Percentiles rank a stretch among this genome's conserved stretches.
These are phyloP conservation scores for Phengaris arion DNA, from an alignment of 2,888 invertebrate genomes.

Conservation along the genomic window DNA sequence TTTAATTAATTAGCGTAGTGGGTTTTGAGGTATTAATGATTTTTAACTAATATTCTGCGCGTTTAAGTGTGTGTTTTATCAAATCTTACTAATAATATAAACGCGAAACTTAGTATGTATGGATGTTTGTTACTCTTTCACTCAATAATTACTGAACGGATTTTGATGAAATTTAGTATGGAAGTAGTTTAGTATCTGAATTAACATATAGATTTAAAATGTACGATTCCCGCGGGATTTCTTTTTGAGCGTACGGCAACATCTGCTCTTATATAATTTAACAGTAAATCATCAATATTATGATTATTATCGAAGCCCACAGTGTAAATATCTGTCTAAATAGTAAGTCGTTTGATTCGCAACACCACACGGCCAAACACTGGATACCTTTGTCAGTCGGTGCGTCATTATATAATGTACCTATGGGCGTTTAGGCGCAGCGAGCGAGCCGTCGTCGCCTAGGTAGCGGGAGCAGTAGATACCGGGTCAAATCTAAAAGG, in stretches of 20 bases:
- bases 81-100: too few relatives aligned
- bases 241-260: too few relatives aligned
- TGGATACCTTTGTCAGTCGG: constrained; percentile 37
- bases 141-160: too few relatives aligned
- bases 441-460: constrained; percentile 34
- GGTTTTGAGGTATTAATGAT: background rate
- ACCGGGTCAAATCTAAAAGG: constrained; percentile 60
- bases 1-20: constrained; percentile 13
- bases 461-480: constrained; percentile 39
- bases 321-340: background rate
- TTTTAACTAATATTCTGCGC: background rate
- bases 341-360: background rate
- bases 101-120: too few relatives aligned
- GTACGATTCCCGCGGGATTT: too few relatives aligned
- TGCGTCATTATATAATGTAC: constrained; percentile 44
- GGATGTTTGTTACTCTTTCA: too few relatives aligned
- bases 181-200: too few relatives aligned
- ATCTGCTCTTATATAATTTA: too few relatives aligned
- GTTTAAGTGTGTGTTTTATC: too few relatives aligned
- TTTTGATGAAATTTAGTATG: too few relatives aligned
- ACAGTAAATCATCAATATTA: background rate
- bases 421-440: constrained; percentile 43
- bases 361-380: constrained; percentile 35
- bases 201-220: too few relatives aligned
- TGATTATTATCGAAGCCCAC: background rate